Evolutionary conservation across 2,888 invertebrate genomes (phyloP).

Genomic region (Hyppa rectilinea): DNA sequence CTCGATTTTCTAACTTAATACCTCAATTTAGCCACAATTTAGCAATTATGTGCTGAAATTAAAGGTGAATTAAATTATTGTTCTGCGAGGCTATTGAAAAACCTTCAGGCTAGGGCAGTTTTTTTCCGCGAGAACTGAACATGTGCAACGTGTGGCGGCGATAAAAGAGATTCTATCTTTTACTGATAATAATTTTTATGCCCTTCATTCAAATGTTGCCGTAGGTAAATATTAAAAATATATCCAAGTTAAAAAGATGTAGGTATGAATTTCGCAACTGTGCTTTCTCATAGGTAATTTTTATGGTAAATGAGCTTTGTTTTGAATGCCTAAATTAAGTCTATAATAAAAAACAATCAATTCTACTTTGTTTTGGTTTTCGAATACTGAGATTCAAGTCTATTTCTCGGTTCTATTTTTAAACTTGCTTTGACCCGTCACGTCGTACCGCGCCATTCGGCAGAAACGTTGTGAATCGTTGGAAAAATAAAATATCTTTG

Average conservation of each 20-base stretch:
- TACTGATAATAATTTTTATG: neutral
- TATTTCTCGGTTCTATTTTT: neutral
- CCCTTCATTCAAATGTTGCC: neutral
- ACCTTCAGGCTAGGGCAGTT: too few relatives aligned
- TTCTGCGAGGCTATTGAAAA: neutral
- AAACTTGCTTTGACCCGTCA: neutral
- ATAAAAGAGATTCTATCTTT: neutral
- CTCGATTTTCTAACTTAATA: neutral
- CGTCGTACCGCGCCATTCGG: neutral
- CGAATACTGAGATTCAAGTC: neutral
- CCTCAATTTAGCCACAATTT: neutral
- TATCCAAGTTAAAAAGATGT: neutral
- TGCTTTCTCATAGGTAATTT: neutral
- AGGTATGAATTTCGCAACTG: neutral
- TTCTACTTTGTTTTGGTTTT: conserved; percentile 1
- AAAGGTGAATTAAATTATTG: too few relatives aligned
- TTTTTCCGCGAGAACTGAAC: neutral
- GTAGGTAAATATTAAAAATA: neutral
- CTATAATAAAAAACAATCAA: neutral
- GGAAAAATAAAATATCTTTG: neutral
- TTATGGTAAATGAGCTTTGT: neutral
- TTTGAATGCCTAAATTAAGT: neutral
- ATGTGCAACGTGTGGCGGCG: neutral
- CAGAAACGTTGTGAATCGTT: neutral
- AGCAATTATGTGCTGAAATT: neutral